Conservation (phyloP, 2,888 invertebrate species). For the Steromphala cineraria region DNA sequence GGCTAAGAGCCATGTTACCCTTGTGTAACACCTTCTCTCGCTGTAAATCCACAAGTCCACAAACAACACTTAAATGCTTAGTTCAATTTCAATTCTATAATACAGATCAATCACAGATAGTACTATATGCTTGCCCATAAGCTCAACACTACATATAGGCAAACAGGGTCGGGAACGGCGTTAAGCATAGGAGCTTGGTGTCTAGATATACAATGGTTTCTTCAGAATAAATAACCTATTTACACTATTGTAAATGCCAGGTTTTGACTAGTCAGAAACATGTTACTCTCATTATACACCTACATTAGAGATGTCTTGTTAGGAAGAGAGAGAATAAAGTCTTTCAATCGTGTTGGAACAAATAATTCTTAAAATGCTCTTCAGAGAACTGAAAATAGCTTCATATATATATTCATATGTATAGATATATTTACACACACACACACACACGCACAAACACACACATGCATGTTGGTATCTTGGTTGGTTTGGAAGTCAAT, state of each 20-base stretch:
- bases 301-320: background rate
- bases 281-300: too few species aligned
- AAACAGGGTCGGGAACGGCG: background rate
- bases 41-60: background rate
- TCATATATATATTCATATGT: background rate
- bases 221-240: background rate
- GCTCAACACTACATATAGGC: background rate
- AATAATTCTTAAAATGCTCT: background rate
- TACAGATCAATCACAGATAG: background rate
- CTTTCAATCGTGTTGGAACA: background rate
- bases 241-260: constrained; percentile 5
- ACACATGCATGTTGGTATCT: constrained; percentile 21
- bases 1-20: background rate
- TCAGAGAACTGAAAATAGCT: background rate
- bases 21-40: background rate
- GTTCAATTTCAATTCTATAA: background rate
- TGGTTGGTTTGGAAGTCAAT: constrained; percentile 17
- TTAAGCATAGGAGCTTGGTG: background rate
- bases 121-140: constrained; percentile 3
- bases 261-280: background rate
- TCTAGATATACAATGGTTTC: background rate
- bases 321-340: background rate
- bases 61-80: constrained; percentile 7
- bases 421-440: constrained; percentile 6
- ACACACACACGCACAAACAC: constrained; percentile 10